Evolutionary conservation across 2,888 invertebrate species (phyloP).

Genomic region (Campaea margaritaria): DNA sequence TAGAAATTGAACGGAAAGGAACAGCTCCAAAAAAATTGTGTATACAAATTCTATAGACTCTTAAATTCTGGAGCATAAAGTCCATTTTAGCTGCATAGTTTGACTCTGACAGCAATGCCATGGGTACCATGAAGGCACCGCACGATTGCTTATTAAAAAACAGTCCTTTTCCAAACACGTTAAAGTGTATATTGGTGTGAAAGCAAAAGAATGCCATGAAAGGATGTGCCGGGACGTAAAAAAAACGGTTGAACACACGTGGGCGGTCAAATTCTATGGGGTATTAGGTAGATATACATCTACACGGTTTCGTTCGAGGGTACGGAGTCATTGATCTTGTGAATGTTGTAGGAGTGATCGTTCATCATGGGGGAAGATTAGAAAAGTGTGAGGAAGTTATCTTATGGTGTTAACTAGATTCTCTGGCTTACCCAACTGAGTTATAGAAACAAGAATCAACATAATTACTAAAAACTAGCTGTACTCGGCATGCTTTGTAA

Average conservation of each 20-base stretch:
- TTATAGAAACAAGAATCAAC: too few relatives aligned
- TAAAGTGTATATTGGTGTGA: conserved; percentile 63
- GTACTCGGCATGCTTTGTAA: too few relatives aligned
- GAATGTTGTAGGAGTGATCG: conserved; percentile 23
- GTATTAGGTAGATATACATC: conserved; percentile 58
- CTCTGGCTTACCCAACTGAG: too few relatives aligned
- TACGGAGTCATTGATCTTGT: conserved; percentile 40
- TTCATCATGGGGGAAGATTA: conserved; percentile 28
- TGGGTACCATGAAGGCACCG: not conserved
- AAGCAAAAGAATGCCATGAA: conserved; percentile 69
- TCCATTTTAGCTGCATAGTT: conserved; percentile 51
- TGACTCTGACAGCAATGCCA: conserved; percentile 27
- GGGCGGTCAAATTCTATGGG: conserved; percentile 68
- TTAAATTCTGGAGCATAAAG: conserved; percentile 61
- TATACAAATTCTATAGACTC: conserved; percentile 32
- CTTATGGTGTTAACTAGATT: not conserved
- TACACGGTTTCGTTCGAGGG: conserved; percentile 51
- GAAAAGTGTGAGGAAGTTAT: conserved; percentile 10
- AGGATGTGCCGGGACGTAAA: conserved; percentile 74
- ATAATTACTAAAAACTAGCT: too few relatives aligned
- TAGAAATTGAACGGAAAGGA: conserved; percentile 2
- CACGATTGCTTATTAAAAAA: conserved; percentile 38
- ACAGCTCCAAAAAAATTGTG: conserved; percentile 5
- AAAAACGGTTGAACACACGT: conserved; percentile 74
- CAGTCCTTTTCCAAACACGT: conserved; percentile 48